Evolutionary conservation across 2,888 invertebrate genomes (phyloP).

Genomic region (Lysandra coridon): DNA sequence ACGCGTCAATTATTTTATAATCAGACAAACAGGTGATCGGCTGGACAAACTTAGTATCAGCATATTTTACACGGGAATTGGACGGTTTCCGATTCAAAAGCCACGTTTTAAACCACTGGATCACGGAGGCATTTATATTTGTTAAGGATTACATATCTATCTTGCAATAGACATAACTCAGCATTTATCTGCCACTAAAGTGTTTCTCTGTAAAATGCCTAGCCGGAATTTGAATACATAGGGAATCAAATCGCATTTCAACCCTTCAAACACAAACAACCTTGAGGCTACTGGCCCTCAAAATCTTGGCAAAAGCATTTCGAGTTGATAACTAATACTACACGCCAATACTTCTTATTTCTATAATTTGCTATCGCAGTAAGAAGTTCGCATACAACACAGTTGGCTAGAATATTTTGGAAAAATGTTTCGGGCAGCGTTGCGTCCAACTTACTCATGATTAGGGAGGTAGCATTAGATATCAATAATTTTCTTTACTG

Average conservation of each 20-base stretch:
- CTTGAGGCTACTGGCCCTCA: constrained; percentile 12
- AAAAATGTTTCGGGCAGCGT: neutral
- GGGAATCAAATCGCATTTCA: neutral
- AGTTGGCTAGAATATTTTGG: neutral
- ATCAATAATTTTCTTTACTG: neutral
- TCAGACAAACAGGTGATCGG: too few relatives aligned
- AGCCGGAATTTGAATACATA: neutral
- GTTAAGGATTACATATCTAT: too few relatives aligned
- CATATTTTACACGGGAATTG: too few relatives aligned
- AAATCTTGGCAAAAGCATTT: constrained; percentile 8
- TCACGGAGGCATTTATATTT: too few relatives aligned
- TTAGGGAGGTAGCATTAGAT: too few relatives aligned
- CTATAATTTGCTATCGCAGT: constrained; percentile 26
- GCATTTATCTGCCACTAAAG: neutral
- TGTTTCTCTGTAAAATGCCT: neutral
- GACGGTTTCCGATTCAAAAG: too few relatives aligned
- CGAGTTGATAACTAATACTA: constrained; percentile 8
- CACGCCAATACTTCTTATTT: neutral
- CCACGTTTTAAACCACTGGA: too few relatives aligned
- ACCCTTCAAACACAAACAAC: neutral
- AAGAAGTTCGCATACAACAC: constrained; percentile 12
- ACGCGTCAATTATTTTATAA: too few relatives aligned
- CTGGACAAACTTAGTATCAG: too few relatives aligned
- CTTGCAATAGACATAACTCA: neutral
- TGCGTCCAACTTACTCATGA: too few relatives aligned